A percentile compares a stretch with the other conserved stretches of the same genome.
phyloP scores from a whole-genome alignment of 1,140 invertebrate species.

The Brachionus calyciflorus region DNA sequence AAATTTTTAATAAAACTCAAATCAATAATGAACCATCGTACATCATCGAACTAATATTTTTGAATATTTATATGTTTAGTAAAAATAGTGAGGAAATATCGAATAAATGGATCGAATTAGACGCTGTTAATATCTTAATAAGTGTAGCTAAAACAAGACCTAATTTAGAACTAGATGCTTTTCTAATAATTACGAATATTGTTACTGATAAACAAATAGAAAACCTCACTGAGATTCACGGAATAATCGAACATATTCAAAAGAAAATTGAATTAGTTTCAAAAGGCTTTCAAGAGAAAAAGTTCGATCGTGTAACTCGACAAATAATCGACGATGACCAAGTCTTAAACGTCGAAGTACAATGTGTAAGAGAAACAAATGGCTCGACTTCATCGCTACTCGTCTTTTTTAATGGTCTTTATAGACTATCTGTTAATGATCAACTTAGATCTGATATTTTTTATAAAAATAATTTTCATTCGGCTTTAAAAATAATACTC shows the following conservation, averaged over 20 bases:
- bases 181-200: background rate
- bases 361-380: background rate
- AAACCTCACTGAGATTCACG: background rate
- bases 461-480: background rate
- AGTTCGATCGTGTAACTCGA: background rate
- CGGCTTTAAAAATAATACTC: constrained; percentile 7
- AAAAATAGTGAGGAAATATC: constrained; percentile 4
- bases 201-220: constrained; percentile 17
- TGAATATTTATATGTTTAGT: background rate
- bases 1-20: too few relatives aligned
- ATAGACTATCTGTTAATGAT: constrained; percentile 27
- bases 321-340: background rate
- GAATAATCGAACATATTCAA: background rate
- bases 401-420: background rate
- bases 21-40: background rate
- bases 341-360: background rate
- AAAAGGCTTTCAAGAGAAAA: background rate
- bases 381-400: background rate
- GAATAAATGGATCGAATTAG: background rate
- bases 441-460: constrained; percentile 23
- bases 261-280: background rate
- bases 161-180: background rate
- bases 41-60: constrained; percentile 2
- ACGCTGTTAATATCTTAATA: background rate
- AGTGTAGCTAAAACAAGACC: background rate